These are phyloP conservation scores for Subanguina moxae DNA, from an alignment of 1,140 invertebrate genomes.

Conservation along the genomic window DNA sequence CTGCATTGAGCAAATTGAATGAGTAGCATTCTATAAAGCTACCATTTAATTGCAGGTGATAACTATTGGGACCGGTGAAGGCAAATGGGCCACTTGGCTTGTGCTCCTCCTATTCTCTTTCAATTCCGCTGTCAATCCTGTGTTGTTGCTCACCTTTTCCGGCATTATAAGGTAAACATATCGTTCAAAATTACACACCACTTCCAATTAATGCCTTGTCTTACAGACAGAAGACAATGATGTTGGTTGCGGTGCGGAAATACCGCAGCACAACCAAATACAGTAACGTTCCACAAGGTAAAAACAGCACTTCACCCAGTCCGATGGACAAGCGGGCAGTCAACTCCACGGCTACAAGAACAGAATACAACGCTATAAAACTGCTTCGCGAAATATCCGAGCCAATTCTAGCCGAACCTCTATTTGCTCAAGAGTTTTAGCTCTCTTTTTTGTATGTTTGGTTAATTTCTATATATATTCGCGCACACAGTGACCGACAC, in stretches of 20 bases:
- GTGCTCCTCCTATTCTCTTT: conserved; percentile 46
- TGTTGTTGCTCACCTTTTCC: conserved; percentile 48
- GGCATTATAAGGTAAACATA: conserved; percentile 36
- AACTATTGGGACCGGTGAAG: conserved; percentile 50
- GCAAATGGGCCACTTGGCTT: conserved; percentile 54
- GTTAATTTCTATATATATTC: too few species aligned
- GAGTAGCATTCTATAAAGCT: too few species aligned
- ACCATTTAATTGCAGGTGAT: conserved; percentile 2
- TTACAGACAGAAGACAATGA: conserved; percentile 6
- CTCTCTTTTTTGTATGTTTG: too few species aligned
- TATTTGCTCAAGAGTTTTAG: too few species aligned
- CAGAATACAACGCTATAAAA: not conserved
- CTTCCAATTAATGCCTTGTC: not conserved
- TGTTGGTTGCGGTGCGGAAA: not conserved
- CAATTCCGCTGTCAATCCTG: conserved; percentile 54
- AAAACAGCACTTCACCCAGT: conserved; percentile 2
- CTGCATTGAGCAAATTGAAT: too few species aligned
- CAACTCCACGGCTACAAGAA: not conserved
- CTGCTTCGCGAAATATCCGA: conserved; percentile 10
- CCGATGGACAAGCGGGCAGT: not conserved
- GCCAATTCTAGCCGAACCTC: conserved; percentile 3
- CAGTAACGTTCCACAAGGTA: not conserved
- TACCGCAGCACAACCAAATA: not conserved
- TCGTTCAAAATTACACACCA: not conserved
- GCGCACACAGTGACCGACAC: too few species aligned